Base-by-base conservation (phyloP, 1,140 invertebrate genomes). In the Anoplophora glabripennis region DNA sequence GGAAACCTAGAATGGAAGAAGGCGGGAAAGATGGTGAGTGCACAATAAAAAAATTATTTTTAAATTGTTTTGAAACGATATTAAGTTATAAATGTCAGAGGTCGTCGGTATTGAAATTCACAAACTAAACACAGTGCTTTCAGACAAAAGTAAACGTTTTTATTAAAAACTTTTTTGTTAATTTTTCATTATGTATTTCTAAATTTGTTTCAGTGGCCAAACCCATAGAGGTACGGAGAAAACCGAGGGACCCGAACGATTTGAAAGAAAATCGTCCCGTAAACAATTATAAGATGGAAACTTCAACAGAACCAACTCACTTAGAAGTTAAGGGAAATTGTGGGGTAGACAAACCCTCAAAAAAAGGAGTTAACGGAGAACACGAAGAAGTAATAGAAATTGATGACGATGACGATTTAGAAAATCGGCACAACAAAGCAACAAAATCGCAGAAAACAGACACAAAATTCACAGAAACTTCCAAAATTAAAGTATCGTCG, bases 221-320 rank as follows among this genome's bases (percentile, higher is more conserved):
- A 18, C 59, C 59, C 3, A 61, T 61, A 12, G 59, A 36, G 7
- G 53, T 61, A 21, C 10, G 53, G 34, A 47, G 53, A 34, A 56
- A 56, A 46, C 59, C 53, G 11, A 60, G 46, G 17, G 52, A 60
- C 10, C 1, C 11, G 14, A 35, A 10, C 21, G n/a, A 38, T 18
- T 8, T 10, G 18, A 47, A 36, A 56, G 7, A 35, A 9, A 18
- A 10, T 42, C 15, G 17, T 14, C 10, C 42, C 14, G 14, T 10
- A 14, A 45, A 45, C 8, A 18, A 45, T 45, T 7, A 45, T 14
- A 15, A 14, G 14, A 1, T 9, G 17, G 21, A 44, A 14, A 17
- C 12, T 44, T 10, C 12, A 44, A 44, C 12, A 44, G 12, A 44
- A 44, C 12, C 42, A 0, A 17, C 4, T 3, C 14, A 45, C 9